A percentile compares a stretch with the other conserved stretches of the same genome.
These are phyloP conservation scores for Heliconius nattereri DNA, from an alignment of 1,140 invertebrate species.

Conservation along the genomic window DNA sequence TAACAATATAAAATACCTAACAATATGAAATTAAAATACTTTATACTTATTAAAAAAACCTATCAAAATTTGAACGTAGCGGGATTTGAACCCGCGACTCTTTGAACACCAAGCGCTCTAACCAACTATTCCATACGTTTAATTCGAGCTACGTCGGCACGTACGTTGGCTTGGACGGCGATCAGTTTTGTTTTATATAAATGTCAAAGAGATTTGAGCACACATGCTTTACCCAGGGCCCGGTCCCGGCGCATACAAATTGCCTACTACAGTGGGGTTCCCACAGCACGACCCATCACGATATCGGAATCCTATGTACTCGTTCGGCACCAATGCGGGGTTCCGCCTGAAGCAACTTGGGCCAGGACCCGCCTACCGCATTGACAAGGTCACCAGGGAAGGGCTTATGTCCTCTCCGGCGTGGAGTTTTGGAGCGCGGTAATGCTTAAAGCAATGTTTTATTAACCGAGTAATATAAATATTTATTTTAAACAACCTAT, in stretches of 20 bases:
- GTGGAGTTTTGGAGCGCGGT: slow-evolving; percentile 79
- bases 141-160: too few species aligned
- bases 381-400: slow-evolving; percentile 74
- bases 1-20: not conserved
- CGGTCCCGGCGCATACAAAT: slow-evolving; percentile 83
- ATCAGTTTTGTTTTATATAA: not conserved
- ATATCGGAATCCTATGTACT: slow-evolving; percentile 83
- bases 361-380: slow-evolving; percentile 80
- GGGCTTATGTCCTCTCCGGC: slow-evolving; percentile 76
- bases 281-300: slow-evolving; percentile 82
- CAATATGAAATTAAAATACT: too few species aligned
- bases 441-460: not conserved
- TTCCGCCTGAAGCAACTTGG: slow-evolving; percentile 54
- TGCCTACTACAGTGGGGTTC: slow-evolving; percentile 83
- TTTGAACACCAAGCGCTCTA: too few species aligned
- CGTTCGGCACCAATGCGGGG: slow-evolving; percentile 75
- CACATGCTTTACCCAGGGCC: slow-evolving; percentile 70
- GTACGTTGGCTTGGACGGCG: too few species aligned
- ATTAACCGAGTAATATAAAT: not conserved
- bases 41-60: too few species aligned
- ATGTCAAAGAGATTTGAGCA: not conserved
- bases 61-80: too few species aligned
- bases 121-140: too few species aligned
- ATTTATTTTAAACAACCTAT: too few species aligned
- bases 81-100: too few species aligned